Evolutionary conservation across 1,140 invertebrate species (phyloP).

Genomic region (Lordiphosa collinella): DNA sequence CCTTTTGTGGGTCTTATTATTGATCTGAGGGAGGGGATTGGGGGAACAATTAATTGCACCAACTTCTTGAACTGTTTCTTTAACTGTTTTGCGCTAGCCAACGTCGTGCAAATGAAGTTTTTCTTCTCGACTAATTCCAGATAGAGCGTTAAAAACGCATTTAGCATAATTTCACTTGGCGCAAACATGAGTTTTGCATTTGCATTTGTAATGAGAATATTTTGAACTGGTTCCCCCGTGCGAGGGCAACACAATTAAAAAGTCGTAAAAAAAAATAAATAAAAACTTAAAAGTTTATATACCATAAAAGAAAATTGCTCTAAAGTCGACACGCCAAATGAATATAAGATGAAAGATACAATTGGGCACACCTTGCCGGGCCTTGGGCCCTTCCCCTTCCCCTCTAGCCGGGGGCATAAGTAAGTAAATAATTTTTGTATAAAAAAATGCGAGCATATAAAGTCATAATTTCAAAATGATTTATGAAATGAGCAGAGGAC

Average conservation of each 20-base stretch:
- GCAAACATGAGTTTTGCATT: slow-evolving; percentile 59
- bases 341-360: neutral
- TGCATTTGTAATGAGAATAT: slow-evolving; percentile 49
- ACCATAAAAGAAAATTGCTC: neutral
- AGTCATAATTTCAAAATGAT: slow-evolving; percentile 76
- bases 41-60: too few species aligned
- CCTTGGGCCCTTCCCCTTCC: neutral
- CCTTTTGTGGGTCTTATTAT: slow-evolving; percentile 58
- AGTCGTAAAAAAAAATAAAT: slow-evolving; percentile 36
- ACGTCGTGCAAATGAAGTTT: neutral
- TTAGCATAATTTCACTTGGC: slow-evolving; percentile 51
- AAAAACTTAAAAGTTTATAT: slow-evolving; percentile 14
- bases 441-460: slow-evolving; percentile 74
- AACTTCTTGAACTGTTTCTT: neutral
- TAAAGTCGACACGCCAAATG: slow-evolving; percentile 1
- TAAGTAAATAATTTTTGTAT: slow-evolving; percentile 68
- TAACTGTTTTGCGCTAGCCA: neutral
- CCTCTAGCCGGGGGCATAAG: slow-evolving; percentile 29
- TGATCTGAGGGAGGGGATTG: neutral
- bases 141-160: slow-evolving; percentile 38
- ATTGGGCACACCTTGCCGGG: slow-evolving; percentile 4
- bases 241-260: slow-evolving; percentile 48
- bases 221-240: neutral
- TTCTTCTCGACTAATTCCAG: slow-evolving; percentile 7
- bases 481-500: slow-evolving; percentile 59